A percentile compares a stretch with the other conserved stretches of the same genome.
These are phyloP conservation scores for Tenrec ecaudatus DNA, from an alignment of 2,113 vertebrate genomes.

Conservation along the genomic window DNA sequence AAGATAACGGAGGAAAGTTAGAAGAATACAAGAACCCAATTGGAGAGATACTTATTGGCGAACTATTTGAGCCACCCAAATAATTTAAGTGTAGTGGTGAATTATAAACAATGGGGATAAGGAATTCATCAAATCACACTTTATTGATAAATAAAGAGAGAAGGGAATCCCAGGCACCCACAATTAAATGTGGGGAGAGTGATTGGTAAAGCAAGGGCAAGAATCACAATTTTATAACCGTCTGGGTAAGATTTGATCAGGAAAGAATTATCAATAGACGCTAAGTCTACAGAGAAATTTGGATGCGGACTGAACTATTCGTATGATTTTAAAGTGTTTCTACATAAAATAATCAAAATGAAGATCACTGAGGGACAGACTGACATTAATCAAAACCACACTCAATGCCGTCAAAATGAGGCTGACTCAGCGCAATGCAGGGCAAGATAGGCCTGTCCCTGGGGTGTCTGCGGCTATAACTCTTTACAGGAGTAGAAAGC, in stretches of 20 bases:
- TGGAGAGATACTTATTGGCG: too few species aligned
- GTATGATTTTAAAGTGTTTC: slow-evolving; percentile 15
- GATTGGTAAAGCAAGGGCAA: not conserved
- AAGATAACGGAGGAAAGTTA: too few species aligned
- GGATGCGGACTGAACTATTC: not conserved
- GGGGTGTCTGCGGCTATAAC: too few species aligned
- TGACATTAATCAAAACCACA: too few species aligned
- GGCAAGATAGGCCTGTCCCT: too few species aligned
- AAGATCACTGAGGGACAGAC: not conserved
- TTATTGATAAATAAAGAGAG: not conserved
- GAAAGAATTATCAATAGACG: not conserved
- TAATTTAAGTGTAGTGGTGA: not conserved
- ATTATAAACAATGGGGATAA: not conserved
- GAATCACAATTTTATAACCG: not conserved
- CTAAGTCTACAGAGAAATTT: not conserved
- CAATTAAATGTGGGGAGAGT: not conserved
- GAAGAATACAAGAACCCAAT: too few species aligned
- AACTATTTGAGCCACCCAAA: too few species aligned
- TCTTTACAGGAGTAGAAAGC: too few species aligned
- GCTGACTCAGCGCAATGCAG: too few species aligned
- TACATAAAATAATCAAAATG: slow-evolving; percentile 37
- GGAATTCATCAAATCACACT: not conserved
- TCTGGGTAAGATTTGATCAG: not conserved
- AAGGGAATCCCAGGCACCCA: not conserved
- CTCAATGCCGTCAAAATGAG: too few species aligned